Percentiles rank a stretch among this genome's conserved stretches.
Evolutionary conservation across 1,140 invertebrate genomes (phyloP).

Genomic region (Holotrichia oblita): DNA sequence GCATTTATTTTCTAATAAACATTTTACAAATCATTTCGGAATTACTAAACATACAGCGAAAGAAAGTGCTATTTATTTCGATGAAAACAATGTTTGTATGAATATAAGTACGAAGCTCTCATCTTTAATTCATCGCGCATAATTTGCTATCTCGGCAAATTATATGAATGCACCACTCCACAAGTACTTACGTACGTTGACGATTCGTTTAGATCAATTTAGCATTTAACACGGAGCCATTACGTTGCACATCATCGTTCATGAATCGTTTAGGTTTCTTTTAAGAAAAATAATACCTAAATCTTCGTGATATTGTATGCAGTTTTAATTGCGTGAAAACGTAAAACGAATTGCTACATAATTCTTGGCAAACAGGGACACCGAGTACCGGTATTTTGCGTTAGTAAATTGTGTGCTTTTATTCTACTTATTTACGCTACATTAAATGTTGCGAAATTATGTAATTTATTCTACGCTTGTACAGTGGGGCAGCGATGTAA

Average conservation of each 20-base stretch:
- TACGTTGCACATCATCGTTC: no score
- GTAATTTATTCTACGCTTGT: background rate
- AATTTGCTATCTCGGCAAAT: no score
- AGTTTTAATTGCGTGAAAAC: background rate
- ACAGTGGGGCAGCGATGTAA: background rate
- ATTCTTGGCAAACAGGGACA: background rate
- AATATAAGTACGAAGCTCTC: no score
- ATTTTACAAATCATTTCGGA: background rate
- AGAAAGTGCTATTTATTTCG: no score
- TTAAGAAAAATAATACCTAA: no score
- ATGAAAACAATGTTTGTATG: no score
- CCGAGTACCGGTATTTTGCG: background rate
- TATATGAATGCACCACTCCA: no score
- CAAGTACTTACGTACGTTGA: no score
- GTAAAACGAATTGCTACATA: background rate
- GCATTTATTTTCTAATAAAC: background rate
- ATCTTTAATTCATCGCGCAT: no score
- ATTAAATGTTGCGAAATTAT: slow-evolving; percentile 28
- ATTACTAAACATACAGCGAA: background rate
- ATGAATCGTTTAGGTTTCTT: no score
- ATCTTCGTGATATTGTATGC: no score
- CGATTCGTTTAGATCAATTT: no score
- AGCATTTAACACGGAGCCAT: background rate
- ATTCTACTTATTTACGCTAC: slow-evolving; percentile 18
- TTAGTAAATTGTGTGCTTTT: background rate